phyloP scores from a whole-genome alignment of 2,113 vertebrate genomes.

The Pelusios castaneus region DNA sequence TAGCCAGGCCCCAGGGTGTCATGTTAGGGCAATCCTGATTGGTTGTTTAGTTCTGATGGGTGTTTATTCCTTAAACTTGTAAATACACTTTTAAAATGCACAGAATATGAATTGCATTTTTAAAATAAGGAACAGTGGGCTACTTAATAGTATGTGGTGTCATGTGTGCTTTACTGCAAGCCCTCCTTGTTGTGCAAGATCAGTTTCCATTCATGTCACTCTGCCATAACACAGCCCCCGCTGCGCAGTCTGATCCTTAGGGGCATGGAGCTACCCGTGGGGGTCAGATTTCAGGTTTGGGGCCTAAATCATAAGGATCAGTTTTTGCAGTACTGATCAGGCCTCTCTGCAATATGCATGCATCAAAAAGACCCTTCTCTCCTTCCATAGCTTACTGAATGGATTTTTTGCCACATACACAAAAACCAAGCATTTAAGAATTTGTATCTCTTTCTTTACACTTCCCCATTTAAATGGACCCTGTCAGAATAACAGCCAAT shows the following conservation, averaged over 20 bases:
- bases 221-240: neutral
- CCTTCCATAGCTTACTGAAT: neutral
- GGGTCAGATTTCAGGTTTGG: neutral
- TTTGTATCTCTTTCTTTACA: neutral
- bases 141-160: neutral
- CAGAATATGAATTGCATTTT: neutral
- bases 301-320: too few relatives aligned
- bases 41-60: neutral
- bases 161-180: neutral
- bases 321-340: neutral
- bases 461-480: neutral
- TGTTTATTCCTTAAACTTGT: neutral
- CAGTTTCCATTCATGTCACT: accelerated
- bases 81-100: accelerated
- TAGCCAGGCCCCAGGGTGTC: neutral
- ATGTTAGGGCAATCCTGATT: neutral
- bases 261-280: neutral
- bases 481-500: neutral
- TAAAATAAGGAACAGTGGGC: neutral
- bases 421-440: neutral
- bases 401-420: neutral
- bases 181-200: neutral
- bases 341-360: neutral
- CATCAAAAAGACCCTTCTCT: neutral
- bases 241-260: neutral